Evolutionary conservation across 2,888 invertebrate genomes (phyloP).

Genomic region (Pocota personata): DNA sequence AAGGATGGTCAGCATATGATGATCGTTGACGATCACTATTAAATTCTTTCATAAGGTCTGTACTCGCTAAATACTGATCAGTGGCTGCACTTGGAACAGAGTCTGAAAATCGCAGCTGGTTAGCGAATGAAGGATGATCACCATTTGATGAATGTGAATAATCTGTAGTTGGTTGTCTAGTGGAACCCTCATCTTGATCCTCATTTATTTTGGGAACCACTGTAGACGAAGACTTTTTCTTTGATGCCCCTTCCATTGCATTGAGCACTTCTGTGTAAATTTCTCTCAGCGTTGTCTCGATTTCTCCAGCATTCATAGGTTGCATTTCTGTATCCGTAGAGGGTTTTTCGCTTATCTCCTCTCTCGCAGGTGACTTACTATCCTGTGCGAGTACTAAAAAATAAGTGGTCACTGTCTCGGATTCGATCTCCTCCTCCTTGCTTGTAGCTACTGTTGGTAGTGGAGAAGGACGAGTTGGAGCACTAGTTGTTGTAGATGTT

Average conservation of each 20-base stretch:
- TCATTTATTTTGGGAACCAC: not conserved
- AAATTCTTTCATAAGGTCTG: too few species aligned
- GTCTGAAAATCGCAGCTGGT: too few species aligned
- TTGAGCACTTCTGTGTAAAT: conserved; percentile 51
- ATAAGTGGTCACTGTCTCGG: conserved; percentile 58
- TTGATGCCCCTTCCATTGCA: conserved; percentile 37
- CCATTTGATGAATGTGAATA: too few species aligned
- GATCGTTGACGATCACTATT: too few species aligned
- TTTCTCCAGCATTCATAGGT: conserved; percentile 14
- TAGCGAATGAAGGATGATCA: too few species aligned
- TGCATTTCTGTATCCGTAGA: not conserved
- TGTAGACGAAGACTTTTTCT: not conserved
- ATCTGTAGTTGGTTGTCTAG: too few species aligned
- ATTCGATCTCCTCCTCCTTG: conserved; percentile 18
- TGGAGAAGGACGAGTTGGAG: not conserved
- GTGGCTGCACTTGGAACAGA: too few species aligned
- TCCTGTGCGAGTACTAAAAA: conserved; percentile 55
- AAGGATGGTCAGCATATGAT: too few species aligned
- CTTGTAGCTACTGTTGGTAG: not conserved
- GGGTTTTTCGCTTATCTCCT: not conserved
- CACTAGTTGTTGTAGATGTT: conserved; percentile 4
- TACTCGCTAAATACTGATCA: too few species aligned
- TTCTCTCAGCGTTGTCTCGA: conserved; percentile 47
- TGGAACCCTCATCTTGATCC: not conserved
- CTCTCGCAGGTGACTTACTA: not conserved